A percentile compares a stretch with the other conserved stretches of the same genome.
Evolutionary conservation across 2,797 vertebrate species (phyloP).

Genomic region (Taeniopygia guttata): DNA sequence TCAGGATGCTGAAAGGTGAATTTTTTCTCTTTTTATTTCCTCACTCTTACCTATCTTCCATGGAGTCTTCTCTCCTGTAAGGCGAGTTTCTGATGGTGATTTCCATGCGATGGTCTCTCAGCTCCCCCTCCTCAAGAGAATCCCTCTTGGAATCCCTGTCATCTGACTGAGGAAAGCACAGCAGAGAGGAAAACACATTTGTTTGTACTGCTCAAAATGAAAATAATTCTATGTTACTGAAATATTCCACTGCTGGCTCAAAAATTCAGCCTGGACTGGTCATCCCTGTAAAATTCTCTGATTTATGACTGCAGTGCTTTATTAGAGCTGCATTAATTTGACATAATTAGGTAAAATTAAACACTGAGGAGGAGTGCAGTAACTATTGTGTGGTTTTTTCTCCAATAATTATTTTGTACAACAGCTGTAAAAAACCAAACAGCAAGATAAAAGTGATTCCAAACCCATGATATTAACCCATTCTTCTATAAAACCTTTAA

Average conservation of each 20-base stretch:
- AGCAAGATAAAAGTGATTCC: background rate
- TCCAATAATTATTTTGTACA: background rate
- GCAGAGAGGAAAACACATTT: background rate
- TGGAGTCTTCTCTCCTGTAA: conserved; percentile 90
- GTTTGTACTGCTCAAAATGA: fast-evolving
- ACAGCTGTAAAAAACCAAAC: background rate
- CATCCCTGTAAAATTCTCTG: background rate
- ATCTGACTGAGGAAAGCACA: conserved; percentile 83
- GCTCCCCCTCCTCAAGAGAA: conserved; percentile 97
- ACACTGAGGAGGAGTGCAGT: fast-evolving
- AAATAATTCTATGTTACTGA: background rate
- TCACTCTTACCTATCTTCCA: conserved; percentile 86
- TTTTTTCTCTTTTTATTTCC: background rate
- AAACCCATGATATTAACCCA: background rate
- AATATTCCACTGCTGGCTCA: background rate
- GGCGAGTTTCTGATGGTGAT: conserved; percentile 98
- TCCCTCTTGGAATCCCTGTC: conserved; percentile 95
- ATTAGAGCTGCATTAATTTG: background rate
- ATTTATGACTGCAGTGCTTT: background rate
- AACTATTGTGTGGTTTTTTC: fast-evolving
- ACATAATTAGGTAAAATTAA: background rate
- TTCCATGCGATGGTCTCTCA: conserved; percentile 97
- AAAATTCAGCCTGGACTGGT: background rate
- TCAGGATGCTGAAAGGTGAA: fast-evolving
- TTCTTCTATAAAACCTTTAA: background rate